Evolutionary conservation across 2,797 vertebrate species (phyloP).

Genomic region (Smutsia temminckii): DNA sequence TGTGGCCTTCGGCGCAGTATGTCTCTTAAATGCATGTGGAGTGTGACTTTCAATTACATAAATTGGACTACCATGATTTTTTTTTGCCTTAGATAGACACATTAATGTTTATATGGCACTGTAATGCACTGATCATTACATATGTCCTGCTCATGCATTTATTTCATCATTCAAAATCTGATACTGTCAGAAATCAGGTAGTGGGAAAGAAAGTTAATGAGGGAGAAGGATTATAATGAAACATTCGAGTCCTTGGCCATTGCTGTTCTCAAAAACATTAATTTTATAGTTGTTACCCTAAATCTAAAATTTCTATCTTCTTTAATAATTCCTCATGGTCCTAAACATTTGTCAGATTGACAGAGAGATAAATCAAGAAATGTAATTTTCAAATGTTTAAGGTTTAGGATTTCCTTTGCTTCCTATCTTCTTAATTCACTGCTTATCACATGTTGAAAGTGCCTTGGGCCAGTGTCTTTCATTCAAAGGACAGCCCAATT

Average conservation of each 20-base stretch:
- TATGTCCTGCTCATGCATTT: background rate
- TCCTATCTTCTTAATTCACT: background rate
- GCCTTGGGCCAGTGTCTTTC: background rate
- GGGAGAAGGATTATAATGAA: background rate
- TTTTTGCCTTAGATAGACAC: background rate
- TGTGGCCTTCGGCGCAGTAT: constrained; percentile 98
- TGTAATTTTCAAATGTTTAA: background rate
- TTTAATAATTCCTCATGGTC: background rate
- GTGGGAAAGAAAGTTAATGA: background rate
- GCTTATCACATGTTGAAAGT: background rate
- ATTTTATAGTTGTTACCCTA: background rate
- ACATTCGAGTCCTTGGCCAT: background rate
- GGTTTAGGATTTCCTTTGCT: background rate
- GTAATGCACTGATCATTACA: background rate
- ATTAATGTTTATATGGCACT: background rate
- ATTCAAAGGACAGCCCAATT: background rate
- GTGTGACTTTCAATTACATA: background rate
- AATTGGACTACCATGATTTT: background rate
- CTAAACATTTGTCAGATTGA: background rate
- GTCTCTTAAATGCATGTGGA: constrained; percentile 79
- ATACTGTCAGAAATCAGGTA: background rate
- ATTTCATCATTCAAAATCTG: background rate
- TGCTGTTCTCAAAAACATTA: background rate
- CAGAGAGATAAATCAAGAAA: background rate
- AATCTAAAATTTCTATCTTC: background rate